phyloP scores from a whole-genome alignment of 2,888 invertebrate species.

The Danaus chrysippus region DNA sequence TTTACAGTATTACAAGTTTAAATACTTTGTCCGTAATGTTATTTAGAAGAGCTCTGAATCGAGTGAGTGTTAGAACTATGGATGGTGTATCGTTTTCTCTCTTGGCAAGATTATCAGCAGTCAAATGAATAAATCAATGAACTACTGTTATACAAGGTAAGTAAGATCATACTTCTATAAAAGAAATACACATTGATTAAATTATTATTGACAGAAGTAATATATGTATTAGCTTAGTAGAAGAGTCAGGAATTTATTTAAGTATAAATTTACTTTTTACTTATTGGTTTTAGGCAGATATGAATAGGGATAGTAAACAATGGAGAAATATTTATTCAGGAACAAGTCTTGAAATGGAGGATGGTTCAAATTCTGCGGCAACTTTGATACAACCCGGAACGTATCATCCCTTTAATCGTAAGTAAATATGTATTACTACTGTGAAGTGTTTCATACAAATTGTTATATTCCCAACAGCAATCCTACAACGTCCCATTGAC shows the following conservation, averaged over 20 bases:
- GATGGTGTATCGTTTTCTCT: constrained; percentile 22
- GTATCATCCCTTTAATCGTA: constrained; percentile 56
- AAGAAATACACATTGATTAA: too few species aligned
- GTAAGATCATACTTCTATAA: too few species aligned
- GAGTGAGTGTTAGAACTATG: constrained; percentile 23
- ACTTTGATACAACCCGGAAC: constrained; percentile 50
- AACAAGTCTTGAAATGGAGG: constrained; percentile 8
- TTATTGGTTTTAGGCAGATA: constrained; percentile 2
- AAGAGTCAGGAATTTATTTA: too few species aligned
- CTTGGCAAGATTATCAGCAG: constrained; percentile 32
- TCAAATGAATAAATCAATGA: constrained; percentile 27
- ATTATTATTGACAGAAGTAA: too few species aligned
- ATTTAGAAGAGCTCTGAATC: constrained; percentile 14
- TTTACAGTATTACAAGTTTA: constrained; percentile 22
- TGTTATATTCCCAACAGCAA: background rate
- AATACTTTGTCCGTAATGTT: constrained; percentile 15
- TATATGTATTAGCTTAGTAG: too few species aligned
- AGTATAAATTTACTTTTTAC: background rate
- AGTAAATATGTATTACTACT: constrained; percentile 34
- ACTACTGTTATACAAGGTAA: constrained; percentile 18
- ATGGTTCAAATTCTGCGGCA: constrained; percentile 1
- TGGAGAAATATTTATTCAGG: constrained; percentile 16
- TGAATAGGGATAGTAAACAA: constrained; percentile 5
- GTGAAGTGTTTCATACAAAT: background rate
- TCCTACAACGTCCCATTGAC: background rate